These are phyloP conservation scores for Uromys caudimaculatus DNA, from an alignment of 2,797 vertebrate species.

Conservation along the genomic window DNA sequence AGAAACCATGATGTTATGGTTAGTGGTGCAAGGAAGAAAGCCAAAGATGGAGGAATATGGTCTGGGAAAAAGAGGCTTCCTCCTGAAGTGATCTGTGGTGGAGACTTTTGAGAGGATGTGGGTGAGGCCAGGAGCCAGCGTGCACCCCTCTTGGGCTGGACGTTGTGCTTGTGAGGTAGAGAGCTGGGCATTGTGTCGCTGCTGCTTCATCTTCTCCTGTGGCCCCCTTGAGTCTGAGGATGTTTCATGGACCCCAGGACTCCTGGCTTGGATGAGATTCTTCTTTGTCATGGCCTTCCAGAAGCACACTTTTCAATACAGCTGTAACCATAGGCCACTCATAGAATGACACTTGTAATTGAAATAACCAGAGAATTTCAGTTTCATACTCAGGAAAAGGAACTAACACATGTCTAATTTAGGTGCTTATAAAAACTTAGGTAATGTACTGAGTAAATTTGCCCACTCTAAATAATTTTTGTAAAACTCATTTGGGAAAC, in stretches of 20 bases:
- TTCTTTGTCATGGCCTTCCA: not conserved
- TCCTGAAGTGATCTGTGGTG: not conserved
- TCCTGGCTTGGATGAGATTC: not conserved
- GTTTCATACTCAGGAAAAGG: not conserved
- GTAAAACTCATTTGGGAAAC: not conserved
- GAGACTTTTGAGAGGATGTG: not conserved
- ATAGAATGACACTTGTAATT: not conserved
- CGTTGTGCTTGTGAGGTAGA: not conserved
- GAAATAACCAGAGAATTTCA: constrained; percentile 3
- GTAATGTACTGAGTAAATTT: not conserved
- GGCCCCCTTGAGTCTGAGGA: not conserved
- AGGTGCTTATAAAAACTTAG: not conserved
- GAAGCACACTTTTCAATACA: not conserved
- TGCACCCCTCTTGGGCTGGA: not conserved
- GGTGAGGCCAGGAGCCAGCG: not conserved
- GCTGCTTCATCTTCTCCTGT: not conserved
- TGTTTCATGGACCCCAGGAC: too few relatives aligned
- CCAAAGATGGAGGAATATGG: not conserved
- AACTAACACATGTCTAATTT: not conserved
- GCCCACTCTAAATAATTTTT: not conserved
- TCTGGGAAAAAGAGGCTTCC: not conserved
- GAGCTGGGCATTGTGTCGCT: accelerated
- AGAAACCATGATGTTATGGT: not conserved
- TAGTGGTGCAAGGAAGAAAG: not conserved
- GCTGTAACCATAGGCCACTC: not conserved